phyloP scores from a whole-genome alignment of 2,888 invertebrate species.

The Mythimna pallens region DNA sequence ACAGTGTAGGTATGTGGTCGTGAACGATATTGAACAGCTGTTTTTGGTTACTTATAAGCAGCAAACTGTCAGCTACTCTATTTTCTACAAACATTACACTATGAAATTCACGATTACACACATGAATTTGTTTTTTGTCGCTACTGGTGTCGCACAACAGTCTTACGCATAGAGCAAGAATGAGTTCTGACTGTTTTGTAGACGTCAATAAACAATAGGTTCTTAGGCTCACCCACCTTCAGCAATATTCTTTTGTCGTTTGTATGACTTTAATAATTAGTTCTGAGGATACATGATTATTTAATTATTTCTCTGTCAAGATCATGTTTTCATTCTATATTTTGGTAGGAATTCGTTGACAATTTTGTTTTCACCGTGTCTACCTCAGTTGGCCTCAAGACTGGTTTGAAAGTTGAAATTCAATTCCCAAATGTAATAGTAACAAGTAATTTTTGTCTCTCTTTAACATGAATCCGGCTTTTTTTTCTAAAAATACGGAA shows the following conservation, averaged over 20 bases:
- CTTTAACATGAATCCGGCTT: neutral
- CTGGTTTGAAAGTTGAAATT: neutral
- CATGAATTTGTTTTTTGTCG: neutral
- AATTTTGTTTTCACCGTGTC: neutral
- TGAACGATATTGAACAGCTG: slow-evolving; percentile 19
- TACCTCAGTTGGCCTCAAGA: neutral
- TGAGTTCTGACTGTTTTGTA: neutral
- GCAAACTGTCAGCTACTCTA: neutral
- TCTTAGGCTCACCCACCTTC: neutral
- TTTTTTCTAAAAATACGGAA: no score
- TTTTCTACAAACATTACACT: neutral
- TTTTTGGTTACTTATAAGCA: neutral
- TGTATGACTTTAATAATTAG: neutral
- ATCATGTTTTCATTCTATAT: neutral
- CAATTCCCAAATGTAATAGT: neutral
- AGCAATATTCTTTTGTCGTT: neutral
- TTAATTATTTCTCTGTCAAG: neutral
- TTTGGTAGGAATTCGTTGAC: neutral
- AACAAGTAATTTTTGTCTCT: neutral
- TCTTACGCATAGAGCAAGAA: neutral
- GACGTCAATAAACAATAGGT: neutral
- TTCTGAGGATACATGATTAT: neutral
- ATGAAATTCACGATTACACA: neutral
- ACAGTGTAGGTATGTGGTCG: slow-evolving; percentile 1
- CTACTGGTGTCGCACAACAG: neutral